These are phyloP conservation scores for Erinaceus europaeus DNA, from an alignment of 2,113 vertebrate species.

Conservation along the genomic window DNA sequence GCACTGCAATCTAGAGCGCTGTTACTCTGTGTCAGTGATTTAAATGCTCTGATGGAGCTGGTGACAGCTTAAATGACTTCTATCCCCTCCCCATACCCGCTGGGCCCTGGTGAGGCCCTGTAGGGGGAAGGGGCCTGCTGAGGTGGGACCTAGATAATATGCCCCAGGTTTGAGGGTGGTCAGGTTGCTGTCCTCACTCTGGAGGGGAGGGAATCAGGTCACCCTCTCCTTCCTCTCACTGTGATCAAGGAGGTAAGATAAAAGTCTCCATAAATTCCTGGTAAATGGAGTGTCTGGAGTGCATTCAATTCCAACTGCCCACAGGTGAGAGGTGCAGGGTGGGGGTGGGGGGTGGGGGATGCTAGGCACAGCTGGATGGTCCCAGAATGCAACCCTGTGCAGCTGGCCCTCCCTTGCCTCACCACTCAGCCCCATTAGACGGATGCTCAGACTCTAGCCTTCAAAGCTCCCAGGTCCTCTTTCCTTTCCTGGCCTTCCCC, in stretches of 20 bases:
- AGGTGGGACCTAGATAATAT: conserved; percentile 67
- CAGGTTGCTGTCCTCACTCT: conserved; percentile 50
- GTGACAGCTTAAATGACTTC: conserved; percentile 85
- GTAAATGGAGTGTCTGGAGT: conserved; percentile 50
- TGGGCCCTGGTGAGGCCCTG: conserved; percentile 74
- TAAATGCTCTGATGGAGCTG: conserved; percentile 80
- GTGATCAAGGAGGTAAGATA: conserved; percentile 63
- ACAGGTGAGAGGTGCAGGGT: conserved; percentile 13
- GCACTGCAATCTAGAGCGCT: conserved; percentile 72
- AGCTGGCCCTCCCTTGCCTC: background rate
- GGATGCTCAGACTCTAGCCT: background rate
- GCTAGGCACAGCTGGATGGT: background rate
- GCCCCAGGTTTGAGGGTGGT: conserved; percentile 38
- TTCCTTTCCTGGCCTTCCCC: background rate
- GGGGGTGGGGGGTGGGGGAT: background rate
- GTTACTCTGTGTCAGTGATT: conserved; percentile 82
- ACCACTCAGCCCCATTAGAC: background rate
- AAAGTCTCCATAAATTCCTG: conserved; percentile 60
- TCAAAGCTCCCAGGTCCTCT: too few relatives aligned
- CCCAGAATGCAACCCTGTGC: background rate
- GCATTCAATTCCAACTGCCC: conserved; percentile 42
- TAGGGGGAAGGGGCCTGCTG: conserved; percentile 70
- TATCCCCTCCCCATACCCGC: conserved; percentile 72
- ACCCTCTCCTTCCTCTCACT: conserved; percentile 49
- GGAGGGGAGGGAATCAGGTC: conserved; percentile 60